Evolutionary conservation across 2,113 vertebrate species (phyloP).

Genomic region (Puffinus mauretanicus): DNA sequence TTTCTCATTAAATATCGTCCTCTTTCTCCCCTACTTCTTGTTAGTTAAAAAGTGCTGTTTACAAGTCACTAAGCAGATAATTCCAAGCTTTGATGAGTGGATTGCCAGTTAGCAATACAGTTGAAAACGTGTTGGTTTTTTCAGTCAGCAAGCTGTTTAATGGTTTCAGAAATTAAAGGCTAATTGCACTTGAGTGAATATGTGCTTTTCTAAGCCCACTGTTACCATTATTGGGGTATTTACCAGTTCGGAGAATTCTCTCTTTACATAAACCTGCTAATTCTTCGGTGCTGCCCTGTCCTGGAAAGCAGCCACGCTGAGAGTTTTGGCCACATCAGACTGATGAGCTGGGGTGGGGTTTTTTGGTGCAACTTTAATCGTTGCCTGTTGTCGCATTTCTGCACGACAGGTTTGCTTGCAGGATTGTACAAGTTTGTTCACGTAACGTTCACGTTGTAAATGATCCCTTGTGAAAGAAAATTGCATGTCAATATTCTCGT

Average conservation of each 20-base stretch:
- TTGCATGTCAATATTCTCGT: background rate
- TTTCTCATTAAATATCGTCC: constrained; percentile 16
- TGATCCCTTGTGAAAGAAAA: background rate
- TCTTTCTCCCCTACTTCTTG: background rate
- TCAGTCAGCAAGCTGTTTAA: constrained; percentile 59
- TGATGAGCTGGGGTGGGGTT: background rate
- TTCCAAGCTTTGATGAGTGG: background rate
- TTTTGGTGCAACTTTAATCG: background rate
- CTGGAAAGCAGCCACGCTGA: background rate
- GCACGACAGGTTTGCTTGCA: fast-evolving
- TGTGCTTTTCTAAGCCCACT: constrained; percentile 4
- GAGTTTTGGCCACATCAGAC: background rate
- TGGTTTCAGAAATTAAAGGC: constrained; percentile 59
- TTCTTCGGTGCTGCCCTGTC: background rate
- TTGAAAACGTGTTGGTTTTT: background rate
- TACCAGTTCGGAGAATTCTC: background rate
- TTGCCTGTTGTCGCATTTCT: background rate
- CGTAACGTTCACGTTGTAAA: background rate
- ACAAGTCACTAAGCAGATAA: constrained; percentile 45
- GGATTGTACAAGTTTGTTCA: background rate
- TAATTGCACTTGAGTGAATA: constrained; percentile 55
- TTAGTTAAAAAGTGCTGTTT: constrained; percentile 47
- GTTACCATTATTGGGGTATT: constrained; percentile 18
- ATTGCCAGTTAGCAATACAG: constrained; percentile 29
- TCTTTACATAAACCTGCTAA: background rate